Base-by-base conservation (phyloP, 2,113 vertebrate species). In the Brachionichthys hirsutus region DNA sequence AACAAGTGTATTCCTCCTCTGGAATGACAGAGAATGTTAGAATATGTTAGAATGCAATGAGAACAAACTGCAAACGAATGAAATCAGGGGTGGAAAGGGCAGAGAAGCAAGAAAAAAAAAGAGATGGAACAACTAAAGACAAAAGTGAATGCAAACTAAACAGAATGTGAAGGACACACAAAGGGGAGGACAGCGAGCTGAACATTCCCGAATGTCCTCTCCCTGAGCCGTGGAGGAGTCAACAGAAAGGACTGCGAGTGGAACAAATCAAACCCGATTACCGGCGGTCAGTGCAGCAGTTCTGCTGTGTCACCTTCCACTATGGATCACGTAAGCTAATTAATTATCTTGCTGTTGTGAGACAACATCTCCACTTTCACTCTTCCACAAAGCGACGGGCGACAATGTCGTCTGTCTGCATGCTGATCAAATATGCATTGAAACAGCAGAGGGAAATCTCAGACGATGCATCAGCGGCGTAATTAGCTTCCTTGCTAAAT, bases 181-280 rank as follows among this genome's bases (percentile, higher is more conserved):
- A 6, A 24, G 15, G 13, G 24, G 20, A 52, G 20, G 41, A 30
- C 24, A 30, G 67, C 35, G 24, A 24, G 42, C 20, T 41, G 49
- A 57, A 54, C 48, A 67, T 14, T 14, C 16, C 40, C 8, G 53
- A 64, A 56, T 9, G 24, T 35, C 4, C 70, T 67, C n/a, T 46
- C 35, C 48, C 30, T 45, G 54, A 62, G n/a, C n/a, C 24, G 4
- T 47, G 71, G 54, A n/a, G 9, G 47, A 74, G 60, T 60, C 56
- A 20, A 70, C 36, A 50, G 60, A 52, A 41, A 54, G 41, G 61
- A 73, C 60, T 36, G 38, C 12, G 22, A 63, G 51, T 62, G 62
- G 61, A 64, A 80, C 65, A 64, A 72, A 78, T 86, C 68, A 78
- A 67, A 78, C 35, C 57, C n/a, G 67, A 81, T 79, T 70, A 73